These are phyloP conservation scores for Drosophila sordidula DNA, from an alignment of 2,888 invertebrate genomes.

Conservation along the genomic window DNA sequence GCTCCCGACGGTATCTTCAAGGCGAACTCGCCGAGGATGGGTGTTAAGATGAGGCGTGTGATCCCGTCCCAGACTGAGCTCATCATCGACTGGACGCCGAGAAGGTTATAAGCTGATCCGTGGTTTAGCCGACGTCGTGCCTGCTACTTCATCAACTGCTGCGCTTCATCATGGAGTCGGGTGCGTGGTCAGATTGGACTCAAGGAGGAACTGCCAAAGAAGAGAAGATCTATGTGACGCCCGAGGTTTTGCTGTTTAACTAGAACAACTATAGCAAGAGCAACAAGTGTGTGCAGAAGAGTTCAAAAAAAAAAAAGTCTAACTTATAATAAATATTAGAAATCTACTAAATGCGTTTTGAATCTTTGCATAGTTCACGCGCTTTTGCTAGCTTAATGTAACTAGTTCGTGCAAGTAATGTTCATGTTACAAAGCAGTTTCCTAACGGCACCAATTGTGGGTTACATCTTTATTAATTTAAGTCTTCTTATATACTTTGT, in stretches of 20 bases:
- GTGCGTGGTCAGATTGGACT: slow-evolving; percentile 99
- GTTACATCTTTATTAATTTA: no score
- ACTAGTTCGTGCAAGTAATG: no score
- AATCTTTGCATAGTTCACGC: no score
- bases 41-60: slow-evolving; percentile 99
- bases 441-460: no score
- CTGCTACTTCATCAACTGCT: slow-evolving; percentile 99
- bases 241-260: slow-evolving; percentile 79
- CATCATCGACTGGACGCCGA: slow-evolving; percentile 99
- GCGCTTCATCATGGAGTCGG: slow-evolving; percentile 99
- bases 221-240: slow-evolving; percentile 88
- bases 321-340: no score
- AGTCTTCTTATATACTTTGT: no score
- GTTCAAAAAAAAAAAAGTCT: no score
- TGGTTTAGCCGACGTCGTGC: slow-evolving; percentile 93
- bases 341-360: no score
- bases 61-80: slow-evolving; percentile 99
- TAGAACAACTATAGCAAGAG: slow-evolving; percentile 44
- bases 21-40: slow-evolving; percentile 99
- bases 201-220: slow-evolving; percentile 99
- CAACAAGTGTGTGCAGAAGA: slow-evolving; percentile 44
- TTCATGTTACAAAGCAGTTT: no score
- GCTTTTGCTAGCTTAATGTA: background rate
- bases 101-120: slow-evolving; percentile 99
- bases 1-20: slow-evolving; percentile 99